These are phyloP conservation scores for Pteruthius melanotis DNA, from an alignment of 2,113 vertebrate species.

Conservation along the genomic window DNA sequence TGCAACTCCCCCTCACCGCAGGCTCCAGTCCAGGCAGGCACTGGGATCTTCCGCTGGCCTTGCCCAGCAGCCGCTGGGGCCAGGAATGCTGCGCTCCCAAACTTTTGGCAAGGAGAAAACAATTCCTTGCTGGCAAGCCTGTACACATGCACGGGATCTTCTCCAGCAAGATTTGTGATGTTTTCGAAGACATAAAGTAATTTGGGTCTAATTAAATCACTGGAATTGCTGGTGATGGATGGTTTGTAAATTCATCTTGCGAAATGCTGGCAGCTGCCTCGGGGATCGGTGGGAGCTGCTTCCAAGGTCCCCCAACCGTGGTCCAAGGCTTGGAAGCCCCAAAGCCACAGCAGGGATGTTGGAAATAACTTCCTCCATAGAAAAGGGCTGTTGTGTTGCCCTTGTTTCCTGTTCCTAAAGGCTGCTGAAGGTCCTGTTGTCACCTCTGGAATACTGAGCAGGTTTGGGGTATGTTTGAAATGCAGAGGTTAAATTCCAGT, in stretches of 20 bases:
- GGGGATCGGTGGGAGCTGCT: not conserved
- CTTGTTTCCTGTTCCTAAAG: not conserved
- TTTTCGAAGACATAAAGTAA: not conserved
- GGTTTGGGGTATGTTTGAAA: not conserved
- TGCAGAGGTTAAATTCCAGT: not conserved
- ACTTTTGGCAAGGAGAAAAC: not conserved
- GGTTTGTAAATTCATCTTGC: not conserved
- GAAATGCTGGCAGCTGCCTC: not conserved
- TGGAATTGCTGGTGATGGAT: not conserved
- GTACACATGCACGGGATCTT: not conserved
- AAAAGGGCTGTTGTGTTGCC: not conserved
- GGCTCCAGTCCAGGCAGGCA: not conserved
- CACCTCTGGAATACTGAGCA: not conserved
- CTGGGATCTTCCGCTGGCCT: not conserved
- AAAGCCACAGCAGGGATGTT: not conserved
- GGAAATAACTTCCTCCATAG: not conserved
- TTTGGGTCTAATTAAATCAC: not conserved
- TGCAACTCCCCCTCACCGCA: not conserved
- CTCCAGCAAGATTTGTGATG: not conserved
- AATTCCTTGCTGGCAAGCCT: not conserved
- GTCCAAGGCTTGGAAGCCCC: not conserved
- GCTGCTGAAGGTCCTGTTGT: not conserved
- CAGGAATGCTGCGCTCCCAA: not conserved
- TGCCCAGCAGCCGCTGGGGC: not conserved
- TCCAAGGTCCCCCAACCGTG: accelerated